phyloP scores from a whole-genome alignment of 2,113 vertebrate genomes.

The Corythornis vintsioides region DNA sequence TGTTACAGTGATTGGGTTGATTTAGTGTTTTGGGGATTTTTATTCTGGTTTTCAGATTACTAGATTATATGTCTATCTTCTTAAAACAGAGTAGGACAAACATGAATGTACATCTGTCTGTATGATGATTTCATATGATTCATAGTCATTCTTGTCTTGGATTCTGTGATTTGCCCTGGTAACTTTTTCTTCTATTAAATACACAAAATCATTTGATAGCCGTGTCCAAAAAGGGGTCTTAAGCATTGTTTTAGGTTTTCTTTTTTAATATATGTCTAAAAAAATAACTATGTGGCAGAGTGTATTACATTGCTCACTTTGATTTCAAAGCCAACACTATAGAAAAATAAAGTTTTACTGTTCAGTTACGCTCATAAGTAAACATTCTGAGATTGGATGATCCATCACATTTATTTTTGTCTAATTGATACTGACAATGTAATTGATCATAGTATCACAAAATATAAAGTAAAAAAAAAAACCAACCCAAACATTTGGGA shows the following conservation, averaged over 20 bases:
- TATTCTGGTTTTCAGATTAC: not conserved
- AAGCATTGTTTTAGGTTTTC: not conserved
- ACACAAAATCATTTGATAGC: not conserved
- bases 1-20: not conserved
- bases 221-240: not conserved
- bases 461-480: not conserved
- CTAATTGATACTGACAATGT: not conserved
- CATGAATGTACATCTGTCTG: not conserved
- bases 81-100: not conserved
- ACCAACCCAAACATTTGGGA: not conserved
- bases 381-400: not conserved
- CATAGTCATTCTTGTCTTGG: not conserved
- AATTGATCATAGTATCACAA: not conserved
- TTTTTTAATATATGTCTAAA: not conserved
- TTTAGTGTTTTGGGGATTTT: not conserved
- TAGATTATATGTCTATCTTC: not conserved
- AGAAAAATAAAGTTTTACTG: not conserved
- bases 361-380: not conserved
- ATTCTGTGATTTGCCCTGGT: not conserved
- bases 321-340: not conserved
- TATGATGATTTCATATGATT: not conserved
- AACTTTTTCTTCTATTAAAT: not conserved
- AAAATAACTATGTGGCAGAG: not conserved
- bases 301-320: not conserved
- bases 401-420: not conserved